Evolutionary conservation across 2,113 vertebrate genomes (phyloP).

Genomic region (Anoura caudifer): DNA sequence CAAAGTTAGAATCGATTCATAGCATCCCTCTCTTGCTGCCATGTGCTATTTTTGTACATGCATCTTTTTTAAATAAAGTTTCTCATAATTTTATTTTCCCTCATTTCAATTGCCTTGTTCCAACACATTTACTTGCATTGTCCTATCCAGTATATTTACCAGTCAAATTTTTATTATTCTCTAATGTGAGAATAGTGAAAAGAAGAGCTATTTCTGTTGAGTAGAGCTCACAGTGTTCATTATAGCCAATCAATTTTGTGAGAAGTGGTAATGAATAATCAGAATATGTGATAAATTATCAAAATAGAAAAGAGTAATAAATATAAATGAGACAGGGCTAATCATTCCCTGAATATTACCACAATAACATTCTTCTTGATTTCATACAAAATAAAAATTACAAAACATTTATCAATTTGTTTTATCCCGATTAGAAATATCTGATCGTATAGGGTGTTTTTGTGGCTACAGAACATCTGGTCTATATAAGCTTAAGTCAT

Average conservation of each 20-base stretch:
- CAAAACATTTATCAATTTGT: conserved; percentile 23
- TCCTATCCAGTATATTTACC: conserved; percentile 19
- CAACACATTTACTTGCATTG: not conserved
- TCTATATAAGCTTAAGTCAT: not conserved
- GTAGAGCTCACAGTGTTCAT: conserved; percentile 10
- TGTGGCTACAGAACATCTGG: not conserved
- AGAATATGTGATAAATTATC: conserved; percentile 62
- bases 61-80: not conserved
- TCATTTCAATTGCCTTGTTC: not conserved
- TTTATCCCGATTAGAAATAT: conserved; percentile 29
- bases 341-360: conserved; percentile 36
- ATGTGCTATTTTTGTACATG: not conserved
- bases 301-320: conserved; percentile 58
- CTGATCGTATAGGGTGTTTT: not conserved
- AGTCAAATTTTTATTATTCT: conserved; percentile 44
- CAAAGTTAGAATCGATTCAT: not conserved
- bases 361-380: conserved; percentile 33
- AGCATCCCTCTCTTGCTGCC: conserved; percentile 2
- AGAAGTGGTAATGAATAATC: conserved; percentile 60
- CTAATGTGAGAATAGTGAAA: not conserved
- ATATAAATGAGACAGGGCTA: conserved; percentile 63
- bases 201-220: conserved; percentile 41
- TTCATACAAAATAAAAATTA: conserved; percentile 53
- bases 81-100: conserved; percentile 26
- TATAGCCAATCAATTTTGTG: conserved; percentile 52